Base-by-base conservation (phyloP, 2,888 invertebrate species). In the Apotomis turbidana region DNA sequence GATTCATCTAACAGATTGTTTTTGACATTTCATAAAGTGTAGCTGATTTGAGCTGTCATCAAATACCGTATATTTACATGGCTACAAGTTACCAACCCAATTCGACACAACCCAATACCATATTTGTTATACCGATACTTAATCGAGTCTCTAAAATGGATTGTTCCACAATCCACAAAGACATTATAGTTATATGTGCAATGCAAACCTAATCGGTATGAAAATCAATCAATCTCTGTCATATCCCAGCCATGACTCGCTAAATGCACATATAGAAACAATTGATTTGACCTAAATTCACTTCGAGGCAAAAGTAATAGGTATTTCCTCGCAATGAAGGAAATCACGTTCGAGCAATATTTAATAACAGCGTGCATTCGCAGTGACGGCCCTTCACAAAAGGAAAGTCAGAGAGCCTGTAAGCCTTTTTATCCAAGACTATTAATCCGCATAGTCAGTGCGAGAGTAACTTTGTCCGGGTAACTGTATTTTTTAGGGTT, bases 401-500 rank as follows among this genome's bases (percentile, higher is more conserved):
- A 64, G 36, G n/a, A 52, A 51, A 68, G 51, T 57, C 46, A 51
- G 57, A 58, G 41, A 49, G 13, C 38, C 51, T 59, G 38, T 38
- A 15, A 74, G n/a, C 13, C 15, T 68, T 75, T 80, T 79, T 78
- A 78, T 76, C 74, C 74, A 59, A 69, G 73, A 64, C 74, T 77
- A 78, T 81, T 78, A 81, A 77, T 78, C n/a, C 41, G 4, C 41
- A 41, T 41, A 41, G 41, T 6, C 6, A 41, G 6, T 41, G 41
- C 4, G 41, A 5, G 6, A 6, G 41, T 41, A 41, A 41, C 6
- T 41, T 41, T 41, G 5, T 41, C 27, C 27, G 27, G 27, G 27
- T 27, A 27, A 27, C 27, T 2, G 27, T n/a, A n/a, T n/a, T n/a
- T n/a, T n/a, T n/a, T n/a, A n/a, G n/a, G n/a, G n/a, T n/a, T n/a